A percentile compares a stretch with the other conserved stretches of the same genome.
These are phyloP conservation scores for Pagrus major DNA, from an alignment of 2,113 vertebrate genomes.

Conservation along the genomic window DNA sequence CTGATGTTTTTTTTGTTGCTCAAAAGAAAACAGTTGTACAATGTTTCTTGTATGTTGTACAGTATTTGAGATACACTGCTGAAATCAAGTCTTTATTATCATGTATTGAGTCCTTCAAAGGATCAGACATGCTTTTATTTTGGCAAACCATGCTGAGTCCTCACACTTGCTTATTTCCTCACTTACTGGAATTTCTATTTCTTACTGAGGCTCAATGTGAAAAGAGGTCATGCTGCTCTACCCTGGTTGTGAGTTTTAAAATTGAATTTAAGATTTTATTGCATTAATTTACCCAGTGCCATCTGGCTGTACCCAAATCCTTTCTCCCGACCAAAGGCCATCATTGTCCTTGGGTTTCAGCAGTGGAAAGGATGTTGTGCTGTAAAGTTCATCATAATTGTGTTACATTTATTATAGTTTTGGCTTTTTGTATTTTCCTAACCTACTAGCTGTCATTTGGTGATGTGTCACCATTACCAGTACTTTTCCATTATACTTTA, in stretches of 20 bases:
- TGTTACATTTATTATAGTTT: neutral
- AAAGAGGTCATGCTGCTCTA: neutral
- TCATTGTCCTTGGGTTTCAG: neutral
- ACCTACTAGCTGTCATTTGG: neutral
- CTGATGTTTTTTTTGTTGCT: neutral
- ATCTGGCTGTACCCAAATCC: neutral
- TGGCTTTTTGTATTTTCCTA: neutral
- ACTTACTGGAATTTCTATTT: neutral
- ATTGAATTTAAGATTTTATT: constrained; percentile 3
- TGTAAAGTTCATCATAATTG: neutral
- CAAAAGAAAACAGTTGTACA: neutral
- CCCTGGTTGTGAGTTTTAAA: neutral
- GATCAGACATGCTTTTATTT: neutral
- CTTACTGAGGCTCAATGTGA: neutral
- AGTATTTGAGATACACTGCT: neutral
- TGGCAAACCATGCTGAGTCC: neutral
- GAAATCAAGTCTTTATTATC: neutral
- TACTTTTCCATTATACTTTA: constrained; percentile 25
- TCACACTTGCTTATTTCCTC: neutral
- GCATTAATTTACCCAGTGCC: neutral
- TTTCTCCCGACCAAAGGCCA: neutral
- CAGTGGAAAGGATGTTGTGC: neutral
- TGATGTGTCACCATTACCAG: neutral
- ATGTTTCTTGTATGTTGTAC: no score
- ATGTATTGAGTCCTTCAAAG: neutral